A percentile compares a stretch with the other conserved stretches of the same genome.
These are phyloP conservation scores for Anadara kagoshimensis DNA, from an alignment of 1,140 invertebrate species.

Conservation along the genomic window DNA sequence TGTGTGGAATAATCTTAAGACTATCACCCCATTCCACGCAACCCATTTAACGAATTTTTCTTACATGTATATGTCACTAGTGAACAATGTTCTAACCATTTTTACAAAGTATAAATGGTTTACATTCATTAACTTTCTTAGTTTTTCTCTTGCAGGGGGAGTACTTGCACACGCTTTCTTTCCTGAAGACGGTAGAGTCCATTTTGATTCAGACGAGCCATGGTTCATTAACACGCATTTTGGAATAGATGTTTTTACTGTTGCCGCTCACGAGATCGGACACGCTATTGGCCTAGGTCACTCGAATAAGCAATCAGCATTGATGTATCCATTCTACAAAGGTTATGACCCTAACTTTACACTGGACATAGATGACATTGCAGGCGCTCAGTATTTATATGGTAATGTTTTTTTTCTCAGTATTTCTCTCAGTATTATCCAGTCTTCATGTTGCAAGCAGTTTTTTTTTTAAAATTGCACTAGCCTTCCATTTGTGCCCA, in stretches of 20 bases:
- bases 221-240: conserved; percentile 41
- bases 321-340: conserved; percentile 76
- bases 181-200: conserved; percentile 75
- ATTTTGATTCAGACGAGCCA: conserved; percentile 61
- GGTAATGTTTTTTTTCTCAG: too few species aligned
- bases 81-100: too few species aligned
- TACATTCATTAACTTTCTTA: too few species aligned
- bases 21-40: too few species aligned
- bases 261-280: conserved; percentile 73
- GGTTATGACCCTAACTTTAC: conserved; percentile 57
- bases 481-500: too few species aligned
- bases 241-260: conserved; percentile 64
- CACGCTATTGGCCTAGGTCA: conserved; percentile 72
- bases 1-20: too few species aligned
- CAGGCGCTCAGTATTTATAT: conserved; percentile 66
- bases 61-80: too few species aligned
- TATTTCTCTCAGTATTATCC: too few species aligned
- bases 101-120: too few species aligned
- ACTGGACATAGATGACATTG: conserved; percentile 65
- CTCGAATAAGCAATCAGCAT: conserved; percentile 62
- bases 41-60: too few species aligned
- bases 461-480: too few species aligned
- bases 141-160: conserved; percentile 4
- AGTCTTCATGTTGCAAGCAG: too few species aligned
- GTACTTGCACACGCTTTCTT: conserved; percentile 47